phyloP scores from a whole-genome alignment of 2,113 vertebrate species.

The Zosterops pallidus region DNA sequence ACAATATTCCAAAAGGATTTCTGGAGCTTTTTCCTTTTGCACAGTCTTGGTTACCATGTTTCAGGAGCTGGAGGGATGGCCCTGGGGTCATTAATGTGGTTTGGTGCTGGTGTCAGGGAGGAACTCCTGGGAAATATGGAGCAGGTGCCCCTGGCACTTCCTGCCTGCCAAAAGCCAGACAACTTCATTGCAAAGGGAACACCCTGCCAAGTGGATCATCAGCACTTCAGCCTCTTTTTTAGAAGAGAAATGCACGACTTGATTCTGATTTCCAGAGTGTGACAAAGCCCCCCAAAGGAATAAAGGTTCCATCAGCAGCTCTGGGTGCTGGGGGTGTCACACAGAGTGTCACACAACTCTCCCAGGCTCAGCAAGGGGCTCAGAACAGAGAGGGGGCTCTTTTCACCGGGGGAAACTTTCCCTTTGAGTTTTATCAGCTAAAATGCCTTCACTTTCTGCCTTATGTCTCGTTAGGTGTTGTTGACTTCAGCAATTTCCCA shows the following conservation, averaged over 20 bases:
- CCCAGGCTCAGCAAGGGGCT: background rate
- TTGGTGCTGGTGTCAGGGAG: background rate
- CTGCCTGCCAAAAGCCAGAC: background rate
- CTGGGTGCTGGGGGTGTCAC: background rate
- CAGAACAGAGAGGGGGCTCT: background rate
- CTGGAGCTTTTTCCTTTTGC: background rate
- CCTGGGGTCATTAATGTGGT: accelerated
- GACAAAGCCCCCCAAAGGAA: background rate
- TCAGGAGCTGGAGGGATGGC: background rate
- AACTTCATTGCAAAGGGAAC: background rate
- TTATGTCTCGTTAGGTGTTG: background rate
- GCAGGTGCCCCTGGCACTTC: background rate
- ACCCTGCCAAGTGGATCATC: background rate
- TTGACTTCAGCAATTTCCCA: accelerated
- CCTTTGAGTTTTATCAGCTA: background rate
- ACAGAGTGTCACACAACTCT: no score
- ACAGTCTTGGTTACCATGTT: accelerated
- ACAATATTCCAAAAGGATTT: background rate
- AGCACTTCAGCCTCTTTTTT: background rate
- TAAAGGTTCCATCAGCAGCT: background rate
- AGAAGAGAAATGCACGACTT: background rate
- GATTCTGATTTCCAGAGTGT: background rate
- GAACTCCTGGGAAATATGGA: accelerated
- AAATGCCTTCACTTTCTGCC: background rate
- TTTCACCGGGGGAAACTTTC: no score